phyloP scores from a whole-genome alignment of 2,113 vertebrate species.

The Gymnorhina tibicen region DNA sequence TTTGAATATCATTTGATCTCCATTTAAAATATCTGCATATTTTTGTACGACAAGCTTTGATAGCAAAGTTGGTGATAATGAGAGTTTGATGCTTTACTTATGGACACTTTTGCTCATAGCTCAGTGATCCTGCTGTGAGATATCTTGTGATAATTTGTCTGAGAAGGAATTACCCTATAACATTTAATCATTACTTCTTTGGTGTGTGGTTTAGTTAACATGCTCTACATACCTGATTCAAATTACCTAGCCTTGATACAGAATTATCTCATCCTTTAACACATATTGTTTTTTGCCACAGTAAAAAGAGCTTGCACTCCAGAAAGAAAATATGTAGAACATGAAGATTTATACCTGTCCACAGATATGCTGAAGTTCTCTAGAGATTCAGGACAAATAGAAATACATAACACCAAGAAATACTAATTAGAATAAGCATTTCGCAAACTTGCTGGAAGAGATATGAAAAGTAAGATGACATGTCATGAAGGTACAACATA shows the following conservation, averaged over 20 bases:
- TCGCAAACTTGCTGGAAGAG: neutral
- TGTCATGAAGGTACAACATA: neutral
- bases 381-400: neutral
- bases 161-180: constrained; percentile 40
- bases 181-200: constrained; percentile 61
- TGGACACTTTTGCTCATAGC: constrained; percentile 7
- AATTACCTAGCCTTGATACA: constrained; percentile 9
- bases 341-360: neutral
- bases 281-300: neutral
- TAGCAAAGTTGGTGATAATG: neutral
- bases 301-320: neutral
- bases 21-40: constrained; percentile 6
- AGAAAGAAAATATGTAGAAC: neutral
- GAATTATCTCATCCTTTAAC: neutral
- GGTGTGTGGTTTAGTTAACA: constrained; percentile 57
- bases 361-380: neutral
- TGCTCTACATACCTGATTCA: constrained; percentile 44
- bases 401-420: neutral
- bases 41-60: constrained; percentile 6
- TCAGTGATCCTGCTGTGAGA: neutral
- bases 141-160: constrained; percentile 38
- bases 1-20: constrained; percentile 36
- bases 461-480: neutral
- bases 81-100: constrained; percentile 27
- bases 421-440: neutral